These are phyloP conservation scores for Druceiella hillmani DNA, from an alignment of 2,888 invertebrate species.

Conservation along the genomic window DNA sequence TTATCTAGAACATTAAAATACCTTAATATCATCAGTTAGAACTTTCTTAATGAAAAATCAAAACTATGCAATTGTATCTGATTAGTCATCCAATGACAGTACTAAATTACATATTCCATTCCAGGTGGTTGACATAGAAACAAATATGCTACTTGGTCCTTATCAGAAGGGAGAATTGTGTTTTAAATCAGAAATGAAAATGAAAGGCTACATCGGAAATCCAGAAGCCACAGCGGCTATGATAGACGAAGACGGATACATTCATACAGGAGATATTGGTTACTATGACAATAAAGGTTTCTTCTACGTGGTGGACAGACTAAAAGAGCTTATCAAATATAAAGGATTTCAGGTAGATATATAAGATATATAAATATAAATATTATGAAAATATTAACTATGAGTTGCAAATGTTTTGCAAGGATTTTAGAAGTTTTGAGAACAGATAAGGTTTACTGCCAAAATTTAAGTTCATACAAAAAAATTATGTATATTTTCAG, in stretches of 20 bases:
- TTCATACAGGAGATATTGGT: conserved; percentile 76
- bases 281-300: conserved; percentile 72
- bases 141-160: conserved; percentile 56
- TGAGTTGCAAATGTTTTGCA: no score
- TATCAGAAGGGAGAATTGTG: conserved; percentile 76
- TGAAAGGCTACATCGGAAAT: conserved; percentile 82
- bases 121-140: conserved; percentile 55
- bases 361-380: no score
- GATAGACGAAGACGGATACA: conserved; percentile 70
- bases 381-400: no score
- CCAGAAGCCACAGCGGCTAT: conserved; percentile 54
- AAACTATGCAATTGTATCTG: neutral
- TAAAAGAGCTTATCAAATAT: conserved; percentile 89
- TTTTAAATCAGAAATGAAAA: conserved; percentile 73
- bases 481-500: no score
- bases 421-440: no score
- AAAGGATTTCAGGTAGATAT: conserved; percentile 85
- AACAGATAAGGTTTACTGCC: no score
- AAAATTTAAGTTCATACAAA: no score
- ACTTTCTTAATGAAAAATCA: no score
- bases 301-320: conserved; percentile 77
- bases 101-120: conserved; percentile 2
- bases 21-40: no score
- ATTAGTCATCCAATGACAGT: neutral
- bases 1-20: no score